phyloP scores from a whole-genome alignment of 2,888 invertebrate species.

The Seira ritae region DNA sequence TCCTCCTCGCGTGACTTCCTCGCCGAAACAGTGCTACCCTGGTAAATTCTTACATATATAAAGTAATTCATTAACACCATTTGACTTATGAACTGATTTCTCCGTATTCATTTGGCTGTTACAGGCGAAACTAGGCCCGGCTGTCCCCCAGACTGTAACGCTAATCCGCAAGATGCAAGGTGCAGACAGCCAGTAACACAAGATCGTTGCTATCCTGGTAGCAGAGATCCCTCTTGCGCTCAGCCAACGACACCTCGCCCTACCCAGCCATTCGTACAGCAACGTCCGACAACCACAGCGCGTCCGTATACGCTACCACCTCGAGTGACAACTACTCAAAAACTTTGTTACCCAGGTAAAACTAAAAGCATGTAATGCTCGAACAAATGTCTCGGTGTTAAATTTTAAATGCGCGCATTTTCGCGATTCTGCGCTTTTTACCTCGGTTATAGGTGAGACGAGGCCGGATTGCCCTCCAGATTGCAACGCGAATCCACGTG shows the following conservation, averaged over 20 bases:
- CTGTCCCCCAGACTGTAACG: not conserved
- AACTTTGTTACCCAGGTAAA: slow-evolving; percentile 66
- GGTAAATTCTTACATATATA: too few relatives aligned
- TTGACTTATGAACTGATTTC: too few relatives aligned
- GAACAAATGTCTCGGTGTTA: not conserved
- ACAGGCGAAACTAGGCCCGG: not conserved
- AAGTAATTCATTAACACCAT: too few relatives aligned
- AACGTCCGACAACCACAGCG: not conserved
- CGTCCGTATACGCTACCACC: slow-evolving; percentile 50
- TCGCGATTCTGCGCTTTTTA: not conserved
- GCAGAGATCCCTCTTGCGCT: slow-evolving; percentile 45
- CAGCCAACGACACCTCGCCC: slow-evolving; percentile 31
- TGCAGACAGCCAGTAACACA: slow-evolving; percentile 5
- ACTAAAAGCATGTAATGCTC: not conserved
- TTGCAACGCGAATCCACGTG: slow-evolving; percentile 74
- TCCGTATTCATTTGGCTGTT: too few relatives aligned
- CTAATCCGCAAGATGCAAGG: not conserved
- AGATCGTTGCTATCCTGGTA: slow-evolving; percentile 54
- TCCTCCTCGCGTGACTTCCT: not conserved
- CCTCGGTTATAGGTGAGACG: slow-evolving; percentile 5
- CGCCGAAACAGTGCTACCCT: not conserved
- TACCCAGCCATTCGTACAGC: slow-evolving; percentile 14
- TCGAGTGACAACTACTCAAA: slow-evolving; percentile 1
- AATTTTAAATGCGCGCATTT: not conserved
- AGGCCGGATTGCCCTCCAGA: slow-evolving; percentile 73